A percentile compares a stretch with the other conserved stretches of the same genome.
phyloP scores from a whole-genome alignment of 2,113 vertebrate species.

The Passer montanus region DNA sequence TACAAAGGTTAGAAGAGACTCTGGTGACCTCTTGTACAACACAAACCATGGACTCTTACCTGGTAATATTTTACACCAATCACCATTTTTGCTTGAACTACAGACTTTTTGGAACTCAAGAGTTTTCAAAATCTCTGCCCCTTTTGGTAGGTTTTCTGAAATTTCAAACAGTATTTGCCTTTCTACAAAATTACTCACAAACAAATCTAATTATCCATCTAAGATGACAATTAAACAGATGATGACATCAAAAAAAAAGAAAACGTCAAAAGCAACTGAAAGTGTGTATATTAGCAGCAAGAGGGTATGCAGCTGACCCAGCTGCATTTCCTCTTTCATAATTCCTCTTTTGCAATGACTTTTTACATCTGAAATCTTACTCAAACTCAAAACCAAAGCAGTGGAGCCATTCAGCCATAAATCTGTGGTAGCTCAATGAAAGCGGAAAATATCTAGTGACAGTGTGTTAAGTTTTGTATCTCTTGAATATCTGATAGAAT shows the following conservation, averaged over 20 bases:
- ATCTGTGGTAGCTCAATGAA: background rate
- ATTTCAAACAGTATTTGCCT: background rate
- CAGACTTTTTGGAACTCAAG: background rate
- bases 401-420: background rate
- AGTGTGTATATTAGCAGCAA: background rate
- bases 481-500: background rate
- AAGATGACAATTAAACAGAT: background rate
- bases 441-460: background rate
- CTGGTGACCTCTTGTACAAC: background rate
- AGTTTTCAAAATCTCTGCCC: background rate
- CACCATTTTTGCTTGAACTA: background rate
- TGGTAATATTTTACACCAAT: background rate
- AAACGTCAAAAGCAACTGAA: background rate
- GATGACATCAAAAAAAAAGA: background rate
- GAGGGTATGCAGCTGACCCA: background rate
- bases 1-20: background rate
- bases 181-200: background rate
- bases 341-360: background rate
- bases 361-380: background rate
- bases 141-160: background rate
- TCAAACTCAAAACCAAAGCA: background rate
- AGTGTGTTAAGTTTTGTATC: background rate
- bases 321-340: background rate
- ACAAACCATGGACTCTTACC: background rate
- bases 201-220: background rate